Base-by-base conservation (phyloP, 2,888 invertebrate species). In the Nymphalis polychloros region DNA sequence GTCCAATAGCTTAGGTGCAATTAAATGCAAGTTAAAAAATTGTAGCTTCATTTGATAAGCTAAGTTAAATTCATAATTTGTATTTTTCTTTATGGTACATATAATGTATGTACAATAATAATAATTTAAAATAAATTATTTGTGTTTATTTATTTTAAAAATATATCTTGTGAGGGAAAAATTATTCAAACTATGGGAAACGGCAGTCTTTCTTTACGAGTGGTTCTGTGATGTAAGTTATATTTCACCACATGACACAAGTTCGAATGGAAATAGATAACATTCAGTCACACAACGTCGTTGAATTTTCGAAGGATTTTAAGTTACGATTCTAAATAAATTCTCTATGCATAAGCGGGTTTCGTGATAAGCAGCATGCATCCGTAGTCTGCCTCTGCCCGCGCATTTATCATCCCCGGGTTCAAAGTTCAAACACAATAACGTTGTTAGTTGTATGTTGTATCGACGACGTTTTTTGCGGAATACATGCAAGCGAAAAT, bases 351-450 rank as follows among this genome's bases (percentile, higher is more conserved):
- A 76, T 75, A 75, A 75, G 73, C 75, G 72, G 65, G 76, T 73
- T 72, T 70, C 76, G 80, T 83, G 89, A 89, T 88, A 88, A 87
- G 84, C 81, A 79, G 78, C 83, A 81, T 84, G 84, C 83, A 79
- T 80, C 79, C 76, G 80, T 77, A 78, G 79, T 76, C 75, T 77
- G 76, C 79, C 75, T 77, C 79, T 76, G 76, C 76, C 78, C 75
- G 80, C 80, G 73, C 79, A 84, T 87, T 87, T 88, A 89, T 89
- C 87, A 87, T 79, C 73, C 71, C 70, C 67, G 82, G 82, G 88
- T 87, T 84, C 88, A 88, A 88, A 89, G 88, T 87, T 83, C 84
- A 77, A 79, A 83, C 79, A 87, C 84, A 85, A 85, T 81, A 77
- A 77, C 75, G 75, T 79, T 76, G 78, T 76, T 80, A 77, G 77